phyloP scores from a whole-genome alignment of 2,113 vertebrate genomes.

The Gymnogyps californianus region DNA sequence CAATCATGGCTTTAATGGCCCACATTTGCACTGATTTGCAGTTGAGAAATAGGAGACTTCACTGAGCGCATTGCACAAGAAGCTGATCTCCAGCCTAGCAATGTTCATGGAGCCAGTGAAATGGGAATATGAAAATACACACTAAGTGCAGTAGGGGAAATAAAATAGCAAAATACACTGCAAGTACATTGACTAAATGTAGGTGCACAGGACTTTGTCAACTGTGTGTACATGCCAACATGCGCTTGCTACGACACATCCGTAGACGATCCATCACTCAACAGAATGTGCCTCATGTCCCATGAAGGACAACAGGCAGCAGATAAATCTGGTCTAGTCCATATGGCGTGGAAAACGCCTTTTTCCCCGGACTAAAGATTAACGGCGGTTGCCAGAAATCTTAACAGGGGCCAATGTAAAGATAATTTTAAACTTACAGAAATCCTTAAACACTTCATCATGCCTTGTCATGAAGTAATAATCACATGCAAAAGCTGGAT shows the following conservation, averaged over 20 bases:
- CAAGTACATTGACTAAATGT: background rate
- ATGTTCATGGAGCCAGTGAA: background rate
- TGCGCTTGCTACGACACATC: background rate
- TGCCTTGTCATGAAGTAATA: conserved; percentile 14
- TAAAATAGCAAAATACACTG: background rate
- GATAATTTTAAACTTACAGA: conserved; percentile 53
- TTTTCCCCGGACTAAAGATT: background rate
- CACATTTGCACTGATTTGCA: conserved; percentile 15
- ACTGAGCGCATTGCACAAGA: conserved; percentile 12
- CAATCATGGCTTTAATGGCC: background rate
- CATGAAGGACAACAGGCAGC: conserved; percentile 61
- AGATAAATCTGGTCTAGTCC: conserved; percentile 56
- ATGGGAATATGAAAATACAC: background rate
- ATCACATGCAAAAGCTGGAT: background rate
- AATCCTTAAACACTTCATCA: conserved; percentile 25
- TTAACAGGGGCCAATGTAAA: conserved; percentile 45
- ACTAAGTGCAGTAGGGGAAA: background rate
- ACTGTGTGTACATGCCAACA: background rate
- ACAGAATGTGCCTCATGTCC: conserved; percentile 18
- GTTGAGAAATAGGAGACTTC: conserved; percentile 5
- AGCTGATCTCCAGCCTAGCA: background rate
- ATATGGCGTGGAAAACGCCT: conserved; percentile 44
- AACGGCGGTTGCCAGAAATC: conserved; percentile 62
- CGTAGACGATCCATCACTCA: conserved; percentile 37
- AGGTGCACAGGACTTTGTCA: background rate